Conservation (phyloP, 2,888 invertebrate species). For the Drosophila fulvimacula region DNA sequence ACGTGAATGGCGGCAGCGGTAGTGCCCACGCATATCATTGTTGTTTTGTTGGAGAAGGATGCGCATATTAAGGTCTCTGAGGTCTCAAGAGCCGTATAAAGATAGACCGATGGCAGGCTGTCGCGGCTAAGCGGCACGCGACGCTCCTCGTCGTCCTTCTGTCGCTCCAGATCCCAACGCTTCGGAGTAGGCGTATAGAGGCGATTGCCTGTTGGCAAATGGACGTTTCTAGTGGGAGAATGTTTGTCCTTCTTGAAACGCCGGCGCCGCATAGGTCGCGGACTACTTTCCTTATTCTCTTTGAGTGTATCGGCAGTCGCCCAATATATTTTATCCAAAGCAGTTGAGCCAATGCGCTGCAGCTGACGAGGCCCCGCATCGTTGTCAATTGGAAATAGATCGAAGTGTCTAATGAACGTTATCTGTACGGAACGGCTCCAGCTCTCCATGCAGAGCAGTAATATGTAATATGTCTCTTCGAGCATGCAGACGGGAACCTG, state of each 20-base stretch:
- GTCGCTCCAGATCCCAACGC: constrained; percentile 48
- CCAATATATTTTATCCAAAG: constrained; percentile 32
- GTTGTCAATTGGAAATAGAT: neutral
- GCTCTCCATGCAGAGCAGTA: neutral
- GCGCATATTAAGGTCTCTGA: constrained; percentile 49
- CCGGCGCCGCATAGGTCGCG: constrained; percentile 8
- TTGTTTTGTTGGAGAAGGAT: constrained; percentile 43
- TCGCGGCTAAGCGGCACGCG: constrained; percentile 39
- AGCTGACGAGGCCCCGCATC: constrained; percentile 16
- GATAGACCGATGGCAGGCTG: constrained; percentile 47
- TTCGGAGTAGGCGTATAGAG: constrained; percentile 46
- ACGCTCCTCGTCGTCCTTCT: constrained; percentile 49
- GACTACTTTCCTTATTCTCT: constrained; percentile 27
- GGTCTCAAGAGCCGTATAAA: constrained; percentile 37
- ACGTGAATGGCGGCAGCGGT: constrained; percentile 38
- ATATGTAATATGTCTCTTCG: constrained; percentile 15
- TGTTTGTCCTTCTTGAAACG: constrained; percentile 41
- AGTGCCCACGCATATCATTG: constrained; percentile 58
- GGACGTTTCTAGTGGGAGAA: constrained; percentile 8
- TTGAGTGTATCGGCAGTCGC: constrained; percentile 17
- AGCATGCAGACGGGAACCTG: constrained; percentile 34
- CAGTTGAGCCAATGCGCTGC: constrained; percentile 1
- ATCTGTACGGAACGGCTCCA: constrained; percentile 37
- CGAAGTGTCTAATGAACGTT: constrained; percentile 36
- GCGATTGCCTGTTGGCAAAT: constrained; percentile 30